These are phyloP conservation scores for Synanthedon tipuliformis DNA, from an alignment of 2,888 invertebrate genomes.

Conservation along the genomic window DNA sequence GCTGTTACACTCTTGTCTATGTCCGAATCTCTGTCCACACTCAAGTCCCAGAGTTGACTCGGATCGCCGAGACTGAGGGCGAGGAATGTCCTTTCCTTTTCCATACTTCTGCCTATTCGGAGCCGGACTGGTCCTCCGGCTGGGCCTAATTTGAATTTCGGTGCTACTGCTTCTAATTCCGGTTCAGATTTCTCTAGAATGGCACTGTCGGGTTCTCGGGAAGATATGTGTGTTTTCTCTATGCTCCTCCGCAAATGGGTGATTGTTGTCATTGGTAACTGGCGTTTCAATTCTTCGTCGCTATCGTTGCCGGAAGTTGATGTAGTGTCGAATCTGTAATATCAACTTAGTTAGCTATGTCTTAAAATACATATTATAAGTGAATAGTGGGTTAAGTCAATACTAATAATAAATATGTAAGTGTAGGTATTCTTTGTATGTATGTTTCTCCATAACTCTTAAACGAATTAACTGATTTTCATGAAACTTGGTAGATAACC, in stretches of 20 bases:
- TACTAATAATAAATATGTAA: too few species aligned
- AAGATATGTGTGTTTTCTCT: slow-evolving; percentile 58
- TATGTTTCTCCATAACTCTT: too few species aligned
- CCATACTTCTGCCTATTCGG: slow-evolving; percentile 43
- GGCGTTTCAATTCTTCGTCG: slow-evolving; percentile 67
- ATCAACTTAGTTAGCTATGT: too few species aligned
- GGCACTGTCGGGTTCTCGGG: slow-evolving; percentile 43
- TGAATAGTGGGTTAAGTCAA: background rate
- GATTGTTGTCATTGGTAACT: slow-evolving; percentile 40
- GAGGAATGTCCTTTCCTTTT: slow-evolving; percentile 48
- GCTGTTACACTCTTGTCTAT: slow-evolving; percentile 72
- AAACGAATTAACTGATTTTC: too few species aligned
- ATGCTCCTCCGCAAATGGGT: slow-evolving; percentile 55
- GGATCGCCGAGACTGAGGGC: slow-evolving; percentile 55
- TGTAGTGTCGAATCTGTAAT: slow-evolving; percentile 66
- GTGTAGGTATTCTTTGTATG: too few species aligned
- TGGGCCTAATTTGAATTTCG: slow-evolving; percentile 76
- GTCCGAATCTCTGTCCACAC: slow-evolving; percentile 60
- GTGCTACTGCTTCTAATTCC: slow-evolving; percentile 47
- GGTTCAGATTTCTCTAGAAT: slow-evolving; percentile 49
- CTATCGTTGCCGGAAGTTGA: slow-evolving; percentile 76
- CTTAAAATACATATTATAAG: too few species aligned
- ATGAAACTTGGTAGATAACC: too few species aligned
- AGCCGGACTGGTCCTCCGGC: slow-evolving; percentile 58
- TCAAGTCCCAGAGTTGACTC: slow-evolving; percentile 52